Evolutionary conservation across 2,797 vertebrate species (phyloP), one percentile per base, ranked within the genome.

Genomic region (Channallabes apus): DNA sequence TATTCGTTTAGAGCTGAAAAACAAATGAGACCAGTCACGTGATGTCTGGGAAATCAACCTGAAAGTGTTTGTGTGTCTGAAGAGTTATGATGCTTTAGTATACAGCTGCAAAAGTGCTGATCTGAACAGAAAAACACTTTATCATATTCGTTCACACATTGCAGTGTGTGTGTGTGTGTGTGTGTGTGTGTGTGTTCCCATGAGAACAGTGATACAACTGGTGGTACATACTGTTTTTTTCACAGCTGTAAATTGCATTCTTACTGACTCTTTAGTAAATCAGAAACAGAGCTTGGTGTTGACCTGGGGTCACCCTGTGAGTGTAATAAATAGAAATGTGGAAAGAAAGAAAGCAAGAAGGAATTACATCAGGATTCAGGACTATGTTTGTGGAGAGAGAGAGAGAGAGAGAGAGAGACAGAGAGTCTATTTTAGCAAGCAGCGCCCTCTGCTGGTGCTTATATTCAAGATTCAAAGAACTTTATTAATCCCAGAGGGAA

Each of bases 211-310:
- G 35, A 81, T 82, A 67, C 46, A n/a, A 68, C 72, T 35, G 2
- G 86, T 90, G 91, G 91, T 86, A 86, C 86, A 65, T 0, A 83
- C n/a, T 24, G 54, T n/a, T 65, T 90, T 88, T 46, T 90, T 65
- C 81, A 87, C 84, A 51, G 67, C 86, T 88, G 67, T 79, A 88
- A 86, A 86, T 51, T 71, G 56, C 77, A 75, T 86, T 83, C 81
- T 86, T 73, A 64, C 90, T 91, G 89, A 86, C 68, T 84, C 91
- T 92, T 87, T 82, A 86, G 82, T 89, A 93, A 94, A 94, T 92
- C 90, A 90, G 91, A 94, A 91, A 78, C 91, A 92, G 92, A 92
- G 88, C 80, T 88, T 87, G 82, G 15, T 69, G 58, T 41, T 86
- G 85, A 86, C 75, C 85, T 62, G 18, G 3, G 62, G 67, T 72